Conservation (phyloP, 1,140 invertebrate genomes). For the Heliconius nattereri region DNA sequence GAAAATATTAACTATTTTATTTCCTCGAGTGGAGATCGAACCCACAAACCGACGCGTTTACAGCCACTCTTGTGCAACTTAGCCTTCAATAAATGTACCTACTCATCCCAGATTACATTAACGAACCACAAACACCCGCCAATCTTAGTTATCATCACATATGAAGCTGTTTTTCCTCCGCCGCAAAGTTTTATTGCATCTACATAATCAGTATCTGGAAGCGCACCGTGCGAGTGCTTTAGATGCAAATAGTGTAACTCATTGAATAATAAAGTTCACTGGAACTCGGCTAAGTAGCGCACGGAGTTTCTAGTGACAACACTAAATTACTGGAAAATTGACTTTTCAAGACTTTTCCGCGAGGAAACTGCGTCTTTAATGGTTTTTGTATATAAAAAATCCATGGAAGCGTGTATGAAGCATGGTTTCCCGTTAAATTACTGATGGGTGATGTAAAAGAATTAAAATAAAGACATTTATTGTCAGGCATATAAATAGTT, state of each 20-base stretch:
- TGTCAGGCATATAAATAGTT: not conserved
- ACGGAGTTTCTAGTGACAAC: constrained; percentile 32
- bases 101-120: too few species aligned
- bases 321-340: constrained; percentile 35
- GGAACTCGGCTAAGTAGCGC: constrained; percentile 40
- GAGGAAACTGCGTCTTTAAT: constrained; percentile 9
- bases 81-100: too few species aligned
- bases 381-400: not conserved
- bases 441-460: not conserved
- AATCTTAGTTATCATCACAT: not conserved
- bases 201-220: constrained; percentile 31
- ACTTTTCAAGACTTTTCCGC: constrained; percentile 27
- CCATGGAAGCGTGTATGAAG: not conserved
- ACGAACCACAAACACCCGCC: not conserved
- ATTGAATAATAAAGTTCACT: constrained; percentile 38
- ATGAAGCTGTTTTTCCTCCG: not conserved
- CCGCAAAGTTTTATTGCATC: constrained; percentile 8
- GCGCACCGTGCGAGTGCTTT: constrained; percentile 30
- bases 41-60: too few species aligned
- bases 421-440: not conserved
- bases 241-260: constrained; percentile 40
- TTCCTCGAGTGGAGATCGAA: too few species aligned
- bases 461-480: not conserved
- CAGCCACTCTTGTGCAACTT: too few species aligned
- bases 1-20: too few species aligned